phyloP scores from a whole-genome alignment of 2,888 invertebrate genomes.

The Agapostemon virescens region DNA sequence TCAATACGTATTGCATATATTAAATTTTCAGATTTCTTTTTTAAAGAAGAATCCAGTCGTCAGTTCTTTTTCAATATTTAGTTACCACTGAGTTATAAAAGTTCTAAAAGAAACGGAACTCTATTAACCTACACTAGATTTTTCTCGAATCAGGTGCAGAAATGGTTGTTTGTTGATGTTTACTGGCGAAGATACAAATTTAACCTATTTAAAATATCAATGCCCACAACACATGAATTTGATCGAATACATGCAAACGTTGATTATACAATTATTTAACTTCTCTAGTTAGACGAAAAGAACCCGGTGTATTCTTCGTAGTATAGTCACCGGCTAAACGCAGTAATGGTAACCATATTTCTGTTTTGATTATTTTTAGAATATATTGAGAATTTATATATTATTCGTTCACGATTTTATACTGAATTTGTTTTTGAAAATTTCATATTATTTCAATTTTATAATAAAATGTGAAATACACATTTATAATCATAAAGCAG shows the following conservation, averaged over 20 bases:
- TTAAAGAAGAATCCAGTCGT: neutral
- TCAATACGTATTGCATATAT: neutral
- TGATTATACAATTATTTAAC: neutral
- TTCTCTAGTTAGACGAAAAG: neutral
- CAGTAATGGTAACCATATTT: constrained; percentile 55
- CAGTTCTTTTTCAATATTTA: neutral
- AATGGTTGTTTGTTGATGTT: constrained; percentile 17
- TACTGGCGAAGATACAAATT: neutral
- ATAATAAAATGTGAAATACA: neutral
- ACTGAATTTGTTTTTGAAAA: neutral
- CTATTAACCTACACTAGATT: constrained; percentile 1
- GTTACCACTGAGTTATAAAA: neutral
- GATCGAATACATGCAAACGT: neutral
- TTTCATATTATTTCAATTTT: neutral
- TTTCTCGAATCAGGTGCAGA: neutral
- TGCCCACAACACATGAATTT: constrained; percentile 5
- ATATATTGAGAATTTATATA: constrained; percentile 14
- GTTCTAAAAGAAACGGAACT: neutral
- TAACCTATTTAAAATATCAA: neutral
- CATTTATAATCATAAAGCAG: neutral
- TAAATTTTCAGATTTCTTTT: neutral
- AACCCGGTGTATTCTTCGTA: constrained; percentile 3
- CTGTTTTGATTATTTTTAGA: constrained; percentile 43
- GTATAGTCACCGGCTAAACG: constrained; percentile 14
- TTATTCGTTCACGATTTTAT: neutral